A percentile compares a stretch with the other conserved stretches of the same genome.
Evolutionary conservation across 2,113 vertebrate genomes (phyloP).

Genomic region (Echinops telfairi): DNA sequence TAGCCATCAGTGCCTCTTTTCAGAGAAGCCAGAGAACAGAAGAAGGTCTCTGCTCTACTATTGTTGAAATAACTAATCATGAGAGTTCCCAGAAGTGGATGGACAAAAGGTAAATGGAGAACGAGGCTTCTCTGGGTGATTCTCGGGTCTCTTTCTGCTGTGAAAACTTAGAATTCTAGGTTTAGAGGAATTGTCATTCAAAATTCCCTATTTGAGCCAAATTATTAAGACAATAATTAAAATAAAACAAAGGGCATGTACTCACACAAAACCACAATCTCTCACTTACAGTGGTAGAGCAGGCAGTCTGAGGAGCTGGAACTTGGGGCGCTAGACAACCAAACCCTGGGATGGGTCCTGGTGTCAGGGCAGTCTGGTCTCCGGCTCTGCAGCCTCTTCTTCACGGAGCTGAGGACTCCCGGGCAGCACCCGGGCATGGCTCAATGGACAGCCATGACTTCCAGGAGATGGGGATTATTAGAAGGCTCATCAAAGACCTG

Average conservation of each 20-base stretch:
- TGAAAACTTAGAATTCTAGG: neutral
- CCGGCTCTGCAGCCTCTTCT: too few species aligned
- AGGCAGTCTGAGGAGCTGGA: neutral
- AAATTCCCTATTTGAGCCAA: neutral
- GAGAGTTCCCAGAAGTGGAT: neutral
- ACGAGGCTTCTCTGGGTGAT: neutral
- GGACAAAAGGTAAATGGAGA: neutral
- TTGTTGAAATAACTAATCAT: slow-evolving; percentile 67
- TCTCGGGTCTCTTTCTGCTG: neutral
- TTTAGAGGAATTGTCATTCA: slow-evolving; percentile 31
- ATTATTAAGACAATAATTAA: slow-evolving; percentile 17
- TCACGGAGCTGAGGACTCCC: too few species aligned
- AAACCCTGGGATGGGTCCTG: too few species aligned
- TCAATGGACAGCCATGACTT: neutral
- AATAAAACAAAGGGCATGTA: neutral
- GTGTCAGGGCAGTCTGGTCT: too few species aligned
- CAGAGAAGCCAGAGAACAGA: slow-evolving; percentile 20
- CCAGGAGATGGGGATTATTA: neutral
- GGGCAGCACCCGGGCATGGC: neutral
- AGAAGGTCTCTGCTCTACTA: slow-evolving; percentile 29
- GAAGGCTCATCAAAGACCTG: neutral
- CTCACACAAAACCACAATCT: neutral
- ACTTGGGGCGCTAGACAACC: too few species aligned
- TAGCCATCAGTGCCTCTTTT: slow-evolving; percentile 34
- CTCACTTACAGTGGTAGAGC: neutral